phyloP scores from a whole-genome alignment of 2,113 vertebrate genomes.

The Macaca nemestrina region DNA sequence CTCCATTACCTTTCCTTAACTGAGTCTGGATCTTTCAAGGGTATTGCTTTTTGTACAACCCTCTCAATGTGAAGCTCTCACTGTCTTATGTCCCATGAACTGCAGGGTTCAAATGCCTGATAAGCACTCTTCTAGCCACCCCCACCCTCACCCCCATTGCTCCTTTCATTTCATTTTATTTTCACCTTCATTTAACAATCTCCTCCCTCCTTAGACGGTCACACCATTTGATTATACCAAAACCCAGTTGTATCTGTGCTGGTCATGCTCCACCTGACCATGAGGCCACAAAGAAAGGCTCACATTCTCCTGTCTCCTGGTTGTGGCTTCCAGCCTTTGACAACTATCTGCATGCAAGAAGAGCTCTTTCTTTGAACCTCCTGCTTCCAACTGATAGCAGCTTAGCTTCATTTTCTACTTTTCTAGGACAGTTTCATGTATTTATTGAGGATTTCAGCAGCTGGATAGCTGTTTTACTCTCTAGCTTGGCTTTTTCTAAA shows the following conservation, averaged over 20 bases:
- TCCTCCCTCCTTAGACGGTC: neutral
- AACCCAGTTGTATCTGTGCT: neutral
- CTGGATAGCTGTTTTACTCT: neutral
- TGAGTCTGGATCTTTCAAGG: neutral
- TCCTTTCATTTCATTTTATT: neutral
- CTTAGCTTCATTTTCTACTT: neutral
- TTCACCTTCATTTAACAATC: neutral
- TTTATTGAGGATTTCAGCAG: neutral
- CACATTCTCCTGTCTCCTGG: neutral
- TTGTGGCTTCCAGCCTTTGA: neutral
- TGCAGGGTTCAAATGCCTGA: too few species aligned
- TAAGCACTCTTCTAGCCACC: neutral
- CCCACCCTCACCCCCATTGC: too few species aligned
- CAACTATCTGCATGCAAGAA: neutral
- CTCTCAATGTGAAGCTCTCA: neutral
- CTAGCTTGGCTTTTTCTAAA: neutral
- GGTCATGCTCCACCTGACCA: neutral
- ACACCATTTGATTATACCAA: neutral
- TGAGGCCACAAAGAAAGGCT: neutral
- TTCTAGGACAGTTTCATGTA: neutral
- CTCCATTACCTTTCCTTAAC: neutral
- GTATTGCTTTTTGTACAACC: neutral
- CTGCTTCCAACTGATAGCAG: neutral
- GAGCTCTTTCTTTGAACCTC: neutral
- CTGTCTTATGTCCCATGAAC: accelerated